phyloP scores from a whole-genome alignment of 2,888 invertebrate species.

The Pasiphila rectangulata region DNA sequence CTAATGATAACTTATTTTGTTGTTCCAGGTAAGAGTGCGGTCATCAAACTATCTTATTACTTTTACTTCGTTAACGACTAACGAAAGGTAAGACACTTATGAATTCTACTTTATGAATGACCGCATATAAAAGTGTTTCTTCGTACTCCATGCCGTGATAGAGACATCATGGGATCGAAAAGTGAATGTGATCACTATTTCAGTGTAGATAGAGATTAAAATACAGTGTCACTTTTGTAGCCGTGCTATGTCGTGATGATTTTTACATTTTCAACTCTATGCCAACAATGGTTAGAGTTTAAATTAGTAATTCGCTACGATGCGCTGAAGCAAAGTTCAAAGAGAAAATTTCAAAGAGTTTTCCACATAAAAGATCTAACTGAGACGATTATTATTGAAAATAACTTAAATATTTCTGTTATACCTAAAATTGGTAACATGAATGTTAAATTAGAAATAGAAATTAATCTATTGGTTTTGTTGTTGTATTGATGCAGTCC shows the following conservation, averaged over 20 bases:
- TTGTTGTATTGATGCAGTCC: too few relatives aligned
- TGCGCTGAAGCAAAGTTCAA: too few relatives aligned
- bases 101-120: slow-evolving; percentile 1
- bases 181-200: too few relatives aligned
- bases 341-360: too few relatives aligned
- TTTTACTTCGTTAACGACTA: slow-evolving; percentile 12
- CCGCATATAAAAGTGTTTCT: neutral
- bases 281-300: neutral
- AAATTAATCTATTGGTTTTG: too few relatives aligned
- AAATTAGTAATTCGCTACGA: too few relatives aligned
- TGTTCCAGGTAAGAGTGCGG: slow-evolving; percentile 59
- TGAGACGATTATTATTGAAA: too few relatives aligned
- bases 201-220: neutral
- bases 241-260: neutral
- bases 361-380: too few relatives aligned
- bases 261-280: neutral
- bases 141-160: neutral
- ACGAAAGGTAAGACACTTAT: slow-evolving; percentile 24
- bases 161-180: neutral
- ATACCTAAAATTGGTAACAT: too few relatives aligned
- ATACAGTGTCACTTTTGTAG: too few relatives aligned
- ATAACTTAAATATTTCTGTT: too few relatives aligned
- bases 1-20: slow-evolving; percentile 23
- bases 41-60: slow-evolving; percentile 24
- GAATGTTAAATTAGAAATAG: too few relatives aligned